Base-by-base conservation (phyloP, 2,888 invertebrate species). In the Drosophila leonis region DNA sequence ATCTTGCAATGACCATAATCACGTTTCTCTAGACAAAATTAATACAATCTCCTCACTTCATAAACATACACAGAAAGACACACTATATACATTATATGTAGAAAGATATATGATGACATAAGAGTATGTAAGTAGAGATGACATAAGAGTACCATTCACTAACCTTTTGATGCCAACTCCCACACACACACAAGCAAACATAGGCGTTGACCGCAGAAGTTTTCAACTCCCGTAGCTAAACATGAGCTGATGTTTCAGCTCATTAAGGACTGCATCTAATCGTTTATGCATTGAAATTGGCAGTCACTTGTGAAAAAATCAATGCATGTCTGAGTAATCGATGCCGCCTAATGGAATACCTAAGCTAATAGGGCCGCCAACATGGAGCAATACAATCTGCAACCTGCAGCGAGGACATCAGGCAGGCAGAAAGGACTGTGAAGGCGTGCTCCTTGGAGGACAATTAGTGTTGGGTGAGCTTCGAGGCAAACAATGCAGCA, bases 291-390 rank as follows among this genome's bases (percentile, higher is more conserved):
- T 87, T 87, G 87, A 87, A 87, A 87, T 89, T 78, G 74, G 76
- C 87, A 87, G 89, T 87, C 89, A 85, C 63, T 80, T 87, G 87
- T 89, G 65, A 87, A 89, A 88, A 87, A 87, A 87, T 87, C 88
- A 83, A 85, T 87, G 87, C 87, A 87, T 87, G 87, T 87, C 89
- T 87, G 87, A 87, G 88, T 88, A 88, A 84, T 89, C 85, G 76
- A 88, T 87, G 87, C 71, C 74, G 76, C 65, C 86, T 87, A 87
- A 87, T 87, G 86, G 86, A 87, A 87, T 87, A 87, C 76, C 87
- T 84, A 88, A 87, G 86, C 87, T 82, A 88, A 88, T 88, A 82
- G 73, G 75, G 57, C 62, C 39, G 27, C 31, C 24, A 48, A 33
- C 62, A 59, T 31, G 44, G 49, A 67, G 54, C 54, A 59, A 64